These are phyloP conservation scores for Oncorhynchus nerka DNA, from an alignment of 2,113 vertebrate species.

Conservation along the genomic window DNA sequence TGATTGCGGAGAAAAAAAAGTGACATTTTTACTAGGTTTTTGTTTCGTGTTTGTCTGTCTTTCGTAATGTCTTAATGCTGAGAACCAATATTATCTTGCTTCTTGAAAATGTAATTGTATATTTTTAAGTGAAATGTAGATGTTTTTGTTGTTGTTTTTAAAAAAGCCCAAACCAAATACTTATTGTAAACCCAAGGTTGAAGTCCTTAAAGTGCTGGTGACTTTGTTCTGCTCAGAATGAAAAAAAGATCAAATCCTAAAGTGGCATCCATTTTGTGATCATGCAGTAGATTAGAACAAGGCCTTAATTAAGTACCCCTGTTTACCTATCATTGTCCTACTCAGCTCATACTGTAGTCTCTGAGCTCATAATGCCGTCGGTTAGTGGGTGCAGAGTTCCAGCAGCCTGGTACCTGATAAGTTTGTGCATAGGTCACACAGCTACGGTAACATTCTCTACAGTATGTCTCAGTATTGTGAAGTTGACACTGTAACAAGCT, in stretches of 20 bases:
- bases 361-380: not conserved
- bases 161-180: conserved; percentile 53
- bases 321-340: conserved; percentile 32
- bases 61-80: conserved; percentile 74
- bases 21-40: conserved; percentile 55
- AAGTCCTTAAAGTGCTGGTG: conserved; percentile 55
- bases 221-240: conserved; percentile 46
- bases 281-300: conserved; percentile 13
- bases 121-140: conserved; percentile 80
- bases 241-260: conserved; percentile 10
- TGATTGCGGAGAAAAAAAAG: conserved; percentile 56
- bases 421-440: not conserved
- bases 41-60: conserved; percentile 51
- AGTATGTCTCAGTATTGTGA: conserved; percentile 19
- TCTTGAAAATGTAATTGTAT: conserved; percentile 79
- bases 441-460: conserved; percentile 22
- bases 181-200: conserved; percentile 49
- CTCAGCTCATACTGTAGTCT: conserved; percentile 2
- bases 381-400: not conserved
- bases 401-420: no score
- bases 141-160: conserved; percentile 36
- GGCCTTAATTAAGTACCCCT: conserved; percentile 28
- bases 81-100: conserved; percentile 76
- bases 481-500: conserved; percentile 46
- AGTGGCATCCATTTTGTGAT: conserved; percentile 13